Percentiles rank a stretch among this genome's conserved stretches.
phyloP scores from a whole-genome alignment of 2,888 invertebrate genomes.

The Leucozona laternaria region DNA sequence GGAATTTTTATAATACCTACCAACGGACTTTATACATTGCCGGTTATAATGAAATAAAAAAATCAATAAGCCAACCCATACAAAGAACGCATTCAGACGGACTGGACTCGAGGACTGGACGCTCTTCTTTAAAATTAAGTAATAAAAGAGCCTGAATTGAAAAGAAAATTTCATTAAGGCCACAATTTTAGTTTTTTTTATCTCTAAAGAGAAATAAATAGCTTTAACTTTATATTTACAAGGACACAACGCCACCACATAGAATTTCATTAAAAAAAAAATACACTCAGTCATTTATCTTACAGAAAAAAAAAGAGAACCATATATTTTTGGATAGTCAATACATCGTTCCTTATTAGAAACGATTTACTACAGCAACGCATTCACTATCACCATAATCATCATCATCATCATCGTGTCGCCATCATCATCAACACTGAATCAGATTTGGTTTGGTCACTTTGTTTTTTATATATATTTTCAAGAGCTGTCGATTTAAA shows the following conservation, averaged over 20 bases:
- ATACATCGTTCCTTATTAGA: conserved; percentile 6
- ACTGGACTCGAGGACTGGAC: neutral
- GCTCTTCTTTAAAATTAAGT: conserved; percentile 29
- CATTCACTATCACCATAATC: neutral
- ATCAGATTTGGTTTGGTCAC: conserved; percentile 23
- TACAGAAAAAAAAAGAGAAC: neutral
- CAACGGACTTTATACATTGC: conserved; percentile 2
- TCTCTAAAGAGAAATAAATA: conserved; percentile 11
- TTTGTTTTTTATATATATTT: neutral
- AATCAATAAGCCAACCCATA: conserved; percentile 32
- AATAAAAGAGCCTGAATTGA: conserved; percentile 26
- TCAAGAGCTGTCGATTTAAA: conserved; percentile 1
- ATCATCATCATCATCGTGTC: neutral
- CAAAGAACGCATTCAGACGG: conserved; percentile 29
- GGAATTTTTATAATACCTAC: conserved; percentile 1
- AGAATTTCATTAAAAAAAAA: neutral
- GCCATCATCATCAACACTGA: neutral
- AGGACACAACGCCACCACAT: conserved; percentile 5
- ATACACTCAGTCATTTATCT: neutral
- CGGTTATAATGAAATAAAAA: conserved; percentile 16
- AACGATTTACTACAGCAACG: neutral
- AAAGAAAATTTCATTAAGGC: conserved; percentile 37
- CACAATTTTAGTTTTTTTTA: conserved; percentile 14
- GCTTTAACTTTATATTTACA: conserved; percentile 26
- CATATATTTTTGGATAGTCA: neutral